phyloP scores from a whole-genome alignment of 2,797 vertebrate species.

The Anguilla pacifica region DNA sequence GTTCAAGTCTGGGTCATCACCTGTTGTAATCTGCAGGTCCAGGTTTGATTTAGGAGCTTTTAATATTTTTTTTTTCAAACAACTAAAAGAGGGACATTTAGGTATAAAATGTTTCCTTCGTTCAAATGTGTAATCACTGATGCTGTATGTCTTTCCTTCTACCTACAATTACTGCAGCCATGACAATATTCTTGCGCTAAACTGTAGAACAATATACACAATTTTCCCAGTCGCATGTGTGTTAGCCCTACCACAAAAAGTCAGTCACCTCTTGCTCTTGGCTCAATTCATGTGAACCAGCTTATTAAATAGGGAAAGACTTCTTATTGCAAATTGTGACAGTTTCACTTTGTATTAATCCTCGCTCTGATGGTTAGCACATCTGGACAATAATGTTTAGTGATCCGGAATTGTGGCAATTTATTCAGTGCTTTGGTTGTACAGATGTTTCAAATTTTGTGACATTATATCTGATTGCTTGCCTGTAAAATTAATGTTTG shows the following conservation, averaged over 20 bases:
- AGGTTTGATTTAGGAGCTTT: neutral
- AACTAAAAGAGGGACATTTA: neutral
- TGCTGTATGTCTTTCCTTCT: too few species aligned
- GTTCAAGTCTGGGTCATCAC: too few species aligned
- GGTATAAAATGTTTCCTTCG: neutral
- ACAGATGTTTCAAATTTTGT: slow-evolving; percentile 1
- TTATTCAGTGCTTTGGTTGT: neutral
- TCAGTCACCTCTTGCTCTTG: neutral
- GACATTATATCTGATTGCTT: neutral
- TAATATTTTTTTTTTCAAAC: neutral
- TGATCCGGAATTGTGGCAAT: neutral
- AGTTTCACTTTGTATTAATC: neutral
- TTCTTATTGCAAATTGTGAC: neutral
- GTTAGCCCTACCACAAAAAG: neutral
- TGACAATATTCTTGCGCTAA: too few species aligned
- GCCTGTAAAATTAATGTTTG: neutral
- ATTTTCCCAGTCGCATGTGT: neutral
- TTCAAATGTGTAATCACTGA: neutral
- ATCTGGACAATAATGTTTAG: neutral
- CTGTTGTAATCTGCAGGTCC: too few species aligned
- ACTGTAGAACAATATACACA: too few species aligned
- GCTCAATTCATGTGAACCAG: neutral
- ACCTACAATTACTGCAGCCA: too few species aligned
- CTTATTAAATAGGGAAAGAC: neutral
- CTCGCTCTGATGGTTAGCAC: neutral